Conservation (phyloP, 2,113 vertebrate genomes). For the Nerophis ophidion region DNA sequence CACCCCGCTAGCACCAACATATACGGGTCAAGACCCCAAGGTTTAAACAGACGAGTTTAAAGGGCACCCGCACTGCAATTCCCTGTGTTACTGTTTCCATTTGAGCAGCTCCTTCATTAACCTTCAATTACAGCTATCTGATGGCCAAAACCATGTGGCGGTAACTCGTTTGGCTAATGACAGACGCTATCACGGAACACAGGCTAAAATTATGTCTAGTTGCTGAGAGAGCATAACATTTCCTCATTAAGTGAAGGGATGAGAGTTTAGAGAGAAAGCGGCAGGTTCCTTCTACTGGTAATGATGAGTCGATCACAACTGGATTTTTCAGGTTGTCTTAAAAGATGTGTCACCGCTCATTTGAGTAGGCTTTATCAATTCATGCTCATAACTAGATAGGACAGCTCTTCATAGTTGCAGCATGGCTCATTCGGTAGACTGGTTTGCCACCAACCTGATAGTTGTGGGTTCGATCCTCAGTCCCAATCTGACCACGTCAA, state of each 20-base stretch:
- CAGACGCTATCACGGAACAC: conserved; percentile 32
- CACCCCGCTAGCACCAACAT: no score
- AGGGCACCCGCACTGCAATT: conserved; percentile 13
- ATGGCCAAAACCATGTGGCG: conserved; percentile 48
- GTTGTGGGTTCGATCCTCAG: no score
- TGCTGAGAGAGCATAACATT: conserved; percentile 19
- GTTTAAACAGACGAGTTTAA: conserved; percentile 31
- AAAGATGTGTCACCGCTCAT: no score
- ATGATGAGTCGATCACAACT: no score
- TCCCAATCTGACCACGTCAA: no score
- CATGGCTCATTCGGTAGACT: no score
- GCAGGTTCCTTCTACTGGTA: background rate
- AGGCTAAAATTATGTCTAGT: conserved; percentile 20
- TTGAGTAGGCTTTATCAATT: no score
- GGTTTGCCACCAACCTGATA: no score
- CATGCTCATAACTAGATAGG: no score
- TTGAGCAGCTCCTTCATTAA: conserved; percentile 55
- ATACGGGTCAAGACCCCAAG: conserved; percentile 6
- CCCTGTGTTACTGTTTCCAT: conserved; percentile 16
- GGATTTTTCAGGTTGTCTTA: no score
- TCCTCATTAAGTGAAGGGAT: conserved; percentile 32
- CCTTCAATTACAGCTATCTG: conserved; percentile 59
- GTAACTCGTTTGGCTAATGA: conserved; percentile 61
- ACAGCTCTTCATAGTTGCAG: no score
- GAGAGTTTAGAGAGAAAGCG: conserved; percentile 7